Base-by-base conservation (phyloP, 2,888 invertebrate species). In the Drosophila pseudotalamancana region DNA sequence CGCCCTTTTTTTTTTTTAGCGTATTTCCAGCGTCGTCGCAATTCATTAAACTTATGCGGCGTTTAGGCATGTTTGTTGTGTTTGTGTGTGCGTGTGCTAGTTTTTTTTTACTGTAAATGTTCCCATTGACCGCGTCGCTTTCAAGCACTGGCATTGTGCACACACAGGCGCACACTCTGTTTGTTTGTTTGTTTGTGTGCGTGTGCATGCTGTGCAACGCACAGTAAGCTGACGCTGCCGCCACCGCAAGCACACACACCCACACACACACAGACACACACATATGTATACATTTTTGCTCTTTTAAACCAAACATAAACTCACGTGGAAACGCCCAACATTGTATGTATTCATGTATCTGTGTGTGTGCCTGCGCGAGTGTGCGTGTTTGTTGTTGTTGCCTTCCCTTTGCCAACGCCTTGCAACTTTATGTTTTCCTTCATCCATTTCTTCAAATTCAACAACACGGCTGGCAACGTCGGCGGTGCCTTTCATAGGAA, bases 291-390 rank as follows among this genome's bases (percentile, higher is more conserved):
- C 45, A 51, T 61, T 65, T 61, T 64, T 50, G 48, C 49, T 51
- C 37, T 65, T 81, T 65, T 81, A 42, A 54, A 50, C 61, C 63
- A 74, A 72, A 82, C 79, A 77, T 88, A 83, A 79, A 81, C 83
- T 85, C 77, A 77, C 66, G 73, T 78, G 87, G 85, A 87, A 89
- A 88, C 88, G 88, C 89, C 89, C 88, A 86, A 86, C 72, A 79
- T 72, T 85, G 67, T 46, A 51, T 59, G 54, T 54, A 48, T 42
- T 34, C 51, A 12, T 11, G 14, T 43, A 43, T 11, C 32, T 69
- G 39, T 50, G 16, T 34, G 19, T 37, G 12, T 50, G 29, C 39
- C 0, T 68, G 25, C 39, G 21, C 37, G 21, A 43, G 12, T 42
- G 43, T 43, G 42, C 43, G 27, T 45, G 19, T 75, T 25, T 64